phyloP scores from a whole-genome alignment of 2,113 vertebrate genomes.

The Lepus americanus region DNA sequence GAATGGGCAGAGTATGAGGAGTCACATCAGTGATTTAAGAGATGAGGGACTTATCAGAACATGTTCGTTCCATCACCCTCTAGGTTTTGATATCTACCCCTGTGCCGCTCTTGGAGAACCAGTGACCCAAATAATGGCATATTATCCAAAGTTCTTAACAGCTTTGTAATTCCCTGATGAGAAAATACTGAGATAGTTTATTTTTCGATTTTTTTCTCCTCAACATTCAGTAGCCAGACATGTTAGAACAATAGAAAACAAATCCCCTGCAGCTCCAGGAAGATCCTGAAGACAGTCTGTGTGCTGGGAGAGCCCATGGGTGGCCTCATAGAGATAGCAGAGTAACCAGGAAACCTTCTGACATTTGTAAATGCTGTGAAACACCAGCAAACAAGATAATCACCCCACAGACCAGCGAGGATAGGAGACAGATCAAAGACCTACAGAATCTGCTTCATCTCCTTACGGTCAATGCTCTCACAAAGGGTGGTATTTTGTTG shows the following conservation, averaged over 20 bases:
- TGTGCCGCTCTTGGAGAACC: background rate
- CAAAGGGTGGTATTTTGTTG: constrained; percentile 15
- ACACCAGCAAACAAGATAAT: constrained; percentile 60
- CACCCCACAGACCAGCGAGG: background rate
- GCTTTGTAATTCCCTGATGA: background rate
- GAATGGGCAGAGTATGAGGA: background rate
- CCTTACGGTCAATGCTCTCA: background rate
- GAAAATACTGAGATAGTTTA: background rate
- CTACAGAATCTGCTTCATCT: constrained; percentile 32
- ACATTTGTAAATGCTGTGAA: constrained; percentile 71
- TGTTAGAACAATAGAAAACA: constrained; percentile 34
- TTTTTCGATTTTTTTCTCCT: background rate
- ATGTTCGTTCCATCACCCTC: background rate
- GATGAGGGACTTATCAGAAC: background rate
- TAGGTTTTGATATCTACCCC: background rate
- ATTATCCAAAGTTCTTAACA: background rate
- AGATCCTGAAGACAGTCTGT: background rate
- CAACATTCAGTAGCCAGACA: constrained; percentile 9
- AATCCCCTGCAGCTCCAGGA: background rate
- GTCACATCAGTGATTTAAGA: background rate
- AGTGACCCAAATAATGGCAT: background rate
- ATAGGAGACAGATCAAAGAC: constrained; percentile 26
- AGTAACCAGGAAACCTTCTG: constrained; percentile 67
- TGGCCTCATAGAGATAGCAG: constrained; percentile 23
- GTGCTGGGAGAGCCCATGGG: background rate